Evolutionary conservation across 2,888 invertebrate genomes (phyloP).

Genomic region (Micoletzkya japonica): DNA sequence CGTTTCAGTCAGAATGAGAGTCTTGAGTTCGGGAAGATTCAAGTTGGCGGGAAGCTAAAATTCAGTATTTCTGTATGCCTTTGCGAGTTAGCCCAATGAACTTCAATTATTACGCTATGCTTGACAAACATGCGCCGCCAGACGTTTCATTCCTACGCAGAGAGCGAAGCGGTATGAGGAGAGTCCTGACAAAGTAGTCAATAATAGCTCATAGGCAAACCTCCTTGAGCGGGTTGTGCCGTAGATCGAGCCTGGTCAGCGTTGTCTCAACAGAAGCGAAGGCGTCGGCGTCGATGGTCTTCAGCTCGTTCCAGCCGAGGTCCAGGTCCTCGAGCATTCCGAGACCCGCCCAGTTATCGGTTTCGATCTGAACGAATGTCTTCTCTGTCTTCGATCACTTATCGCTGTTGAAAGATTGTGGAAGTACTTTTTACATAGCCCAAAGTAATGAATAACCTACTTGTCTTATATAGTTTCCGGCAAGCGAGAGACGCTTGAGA

Average conservation of each 20-base stretch:
- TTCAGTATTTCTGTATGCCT: too few relatives aligned
- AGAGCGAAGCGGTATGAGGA: not conserved
- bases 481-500: slow-evolving; percentile 81
- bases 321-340: slow-evolving; percentile 81
- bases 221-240: slow-evolving; percentile 42
- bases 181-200: not conserved
- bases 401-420: not conserved
- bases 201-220: slow-evolving; percentile 20
- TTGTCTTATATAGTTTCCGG: slow-evolving; percentile 65
- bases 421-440: not conserved
- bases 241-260: slow-evolving; percentile 45
- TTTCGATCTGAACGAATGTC: slow-evolving; percentile 69
- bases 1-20: slow-evolving; percentile 17
- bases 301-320: slow-evolving; percentile 73
- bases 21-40: not conserved
- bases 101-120: not conserved
- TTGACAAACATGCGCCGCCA: too few relatives aligned
- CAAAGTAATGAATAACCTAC: slow-evolving; percentile 8
- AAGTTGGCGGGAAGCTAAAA: slow-evolving; percentile 12
- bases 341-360: slow-evolving; percentile 82
- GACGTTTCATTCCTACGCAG: too few relatives aligned
- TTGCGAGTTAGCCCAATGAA: too few relatives aligned
- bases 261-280: slow-evolving; percentile 43
- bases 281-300: slow-evolving; percentile 38
- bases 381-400: not conserved